These are phyloP conservation scores for Tupaia chinensis DNA, from an alignment of 2,113 vertebrate species.

Conservation along the genomic window DNA sequence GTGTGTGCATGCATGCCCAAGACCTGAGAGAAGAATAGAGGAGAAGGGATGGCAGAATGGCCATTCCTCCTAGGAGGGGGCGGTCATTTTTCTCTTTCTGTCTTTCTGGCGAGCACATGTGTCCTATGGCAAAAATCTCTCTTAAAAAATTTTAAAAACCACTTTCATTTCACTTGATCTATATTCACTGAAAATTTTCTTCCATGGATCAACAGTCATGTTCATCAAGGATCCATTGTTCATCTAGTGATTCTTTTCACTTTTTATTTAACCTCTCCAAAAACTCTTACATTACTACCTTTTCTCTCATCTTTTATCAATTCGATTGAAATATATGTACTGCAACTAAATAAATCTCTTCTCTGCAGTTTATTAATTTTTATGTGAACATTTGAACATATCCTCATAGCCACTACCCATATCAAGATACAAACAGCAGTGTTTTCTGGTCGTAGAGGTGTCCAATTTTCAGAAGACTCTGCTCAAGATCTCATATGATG, in stretches of 20 bases:
- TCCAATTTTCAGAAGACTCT: neutral
- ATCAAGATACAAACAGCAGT: neutral
- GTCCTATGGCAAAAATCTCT: too few relatives aligned
- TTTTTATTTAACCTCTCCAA: slow-evolving; percentile 16
- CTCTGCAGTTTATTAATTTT: neutral
- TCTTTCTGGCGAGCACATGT: too few relatives aligned
- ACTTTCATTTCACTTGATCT: neutral
- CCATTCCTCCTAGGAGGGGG: too few relatives aligned
- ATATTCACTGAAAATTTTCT: neutral
- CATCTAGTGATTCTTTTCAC: neutral
- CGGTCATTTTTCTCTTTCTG: too few relatives aligned
- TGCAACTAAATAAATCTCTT: neutral
- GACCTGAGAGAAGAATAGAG: too few relatives aligned
- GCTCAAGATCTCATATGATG: neutral
- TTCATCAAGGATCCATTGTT: neutral
- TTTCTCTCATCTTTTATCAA: neutral
- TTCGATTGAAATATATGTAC: neutral
- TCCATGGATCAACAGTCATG: neutral
- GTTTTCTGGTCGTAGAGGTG: neutral
- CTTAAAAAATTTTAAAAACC: too few relatives aligned
- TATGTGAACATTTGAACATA: neutral
- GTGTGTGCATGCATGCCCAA: too few relatives aligned
- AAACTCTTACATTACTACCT: neutral
- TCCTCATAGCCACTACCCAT: neutral
- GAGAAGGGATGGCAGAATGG: too few relatives aligned